phyloP scores from a whole-genome alignment of 2,888 invertebrate species.

The Ganaspis brasiliensis region DNA sequence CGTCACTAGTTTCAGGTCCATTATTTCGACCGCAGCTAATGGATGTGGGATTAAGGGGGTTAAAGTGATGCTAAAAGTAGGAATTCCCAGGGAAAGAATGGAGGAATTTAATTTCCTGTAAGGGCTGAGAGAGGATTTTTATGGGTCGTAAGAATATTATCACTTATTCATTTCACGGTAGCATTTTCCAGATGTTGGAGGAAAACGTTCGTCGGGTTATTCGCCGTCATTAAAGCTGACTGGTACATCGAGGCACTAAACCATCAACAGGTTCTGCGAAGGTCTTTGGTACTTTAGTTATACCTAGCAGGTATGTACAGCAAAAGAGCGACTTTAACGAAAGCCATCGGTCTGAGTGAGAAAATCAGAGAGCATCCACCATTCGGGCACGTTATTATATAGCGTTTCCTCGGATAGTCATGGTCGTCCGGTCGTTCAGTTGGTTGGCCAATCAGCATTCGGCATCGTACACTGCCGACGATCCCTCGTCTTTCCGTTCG shows the following conservation, averaged over 20 bases:
- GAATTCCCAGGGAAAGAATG: conserved; percentile 14
- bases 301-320: conserved; percentile 43
- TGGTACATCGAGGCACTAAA: conserved; percentile 59
- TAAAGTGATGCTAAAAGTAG: conserved; percentile 20
- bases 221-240: conserved; percentile 31
- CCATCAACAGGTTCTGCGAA: conserved; percentile 67
- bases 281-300: conserved; percentile 53
- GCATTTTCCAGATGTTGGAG: conserved; percentile 36
- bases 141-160: conserved; percentile 39
- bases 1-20: conserved; percentile 12
- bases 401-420: conserved; percentile 58
- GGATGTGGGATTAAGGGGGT: conserved; percentile 4
- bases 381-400: conserved; percentile 64
- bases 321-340: conserved; percentile 58
- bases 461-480: conserved; percentile 56
- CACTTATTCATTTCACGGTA: conserved; percentile 40
- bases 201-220: conserved; percentile 23
- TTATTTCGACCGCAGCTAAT: conserved; percentile 18
- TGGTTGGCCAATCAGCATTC: conserved; percentile 63
- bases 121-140: conserved; percentile 15
- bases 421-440: conserved; percentile 58
- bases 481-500: conserved; percentile 51
- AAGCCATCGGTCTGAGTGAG: conserved; percentile 65
- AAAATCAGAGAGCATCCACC: conserved; percentile 65
- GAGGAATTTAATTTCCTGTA: conserved; percentile 20